Conservation (phyloP, 2,113 vertebrate species). For the Nestor notabilis region DNA sequence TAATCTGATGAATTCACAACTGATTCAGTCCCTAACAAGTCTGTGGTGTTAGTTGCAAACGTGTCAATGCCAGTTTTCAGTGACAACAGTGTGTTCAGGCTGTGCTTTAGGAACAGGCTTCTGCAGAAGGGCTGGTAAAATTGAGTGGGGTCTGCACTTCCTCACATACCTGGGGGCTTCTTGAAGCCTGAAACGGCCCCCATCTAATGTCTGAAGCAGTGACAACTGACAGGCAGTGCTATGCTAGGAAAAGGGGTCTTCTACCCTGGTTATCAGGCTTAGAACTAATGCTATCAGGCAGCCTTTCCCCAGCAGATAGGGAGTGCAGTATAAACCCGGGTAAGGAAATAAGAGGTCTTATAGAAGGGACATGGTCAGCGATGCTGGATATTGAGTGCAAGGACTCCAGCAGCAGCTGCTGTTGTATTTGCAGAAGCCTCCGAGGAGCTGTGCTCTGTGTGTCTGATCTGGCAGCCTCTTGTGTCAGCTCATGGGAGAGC, state of each 20-base stretch:
- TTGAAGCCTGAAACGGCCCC: neutral
- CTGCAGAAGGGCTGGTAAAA: neutral
- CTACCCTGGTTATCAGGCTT: neutral
- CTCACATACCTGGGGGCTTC: neutral
- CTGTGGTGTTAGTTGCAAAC: neutral
- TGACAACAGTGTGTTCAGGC: neutral
- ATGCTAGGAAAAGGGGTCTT: neutral
- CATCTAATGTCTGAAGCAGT: neutral
- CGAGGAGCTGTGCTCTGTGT: neutral
- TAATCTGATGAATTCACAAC: neutral
- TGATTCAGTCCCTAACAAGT: neutral
- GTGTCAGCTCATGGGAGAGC: neutral
- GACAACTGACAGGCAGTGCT: neutral
- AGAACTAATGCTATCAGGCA: accelerated
- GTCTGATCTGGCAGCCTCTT: neutral
- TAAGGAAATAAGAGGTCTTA: neutral
- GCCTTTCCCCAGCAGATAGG: accelerated
- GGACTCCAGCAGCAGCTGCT: neutral
- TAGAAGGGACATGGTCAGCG: accelerated
- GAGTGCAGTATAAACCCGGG: neutral
- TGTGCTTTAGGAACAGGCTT: neutral
- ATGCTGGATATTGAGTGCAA: accelerated
- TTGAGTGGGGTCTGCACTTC: neutral
- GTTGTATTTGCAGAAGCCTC: neutral
- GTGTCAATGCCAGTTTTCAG: accelerated